Evolutionary conservation across 2,797 vertebrate genomes (phyloP).

Genomic region (Takifugu rubripes): DNA sequence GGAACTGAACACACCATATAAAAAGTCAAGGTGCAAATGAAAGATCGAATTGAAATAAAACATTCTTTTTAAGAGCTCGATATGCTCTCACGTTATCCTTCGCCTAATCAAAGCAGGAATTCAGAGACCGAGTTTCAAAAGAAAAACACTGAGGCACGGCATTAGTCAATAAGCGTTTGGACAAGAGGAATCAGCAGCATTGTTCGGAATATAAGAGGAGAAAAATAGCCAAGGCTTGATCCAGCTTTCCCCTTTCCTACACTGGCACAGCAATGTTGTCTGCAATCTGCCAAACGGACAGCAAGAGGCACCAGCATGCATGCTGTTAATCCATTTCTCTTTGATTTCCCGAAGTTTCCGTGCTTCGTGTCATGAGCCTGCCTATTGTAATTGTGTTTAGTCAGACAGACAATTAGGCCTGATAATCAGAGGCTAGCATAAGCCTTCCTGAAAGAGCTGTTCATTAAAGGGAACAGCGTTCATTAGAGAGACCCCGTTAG

Average conservation of each 20-base stretch:
- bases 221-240: constrained; percentile 44
- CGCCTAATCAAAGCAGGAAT: constrained; percentile 38
- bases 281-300: constrained; percentile 27
- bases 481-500: constrained; percentile 33
- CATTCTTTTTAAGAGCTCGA: constrained; percentile 18
- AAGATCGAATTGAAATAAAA: neutral
- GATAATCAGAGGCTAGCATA: constrained; percentile 69
- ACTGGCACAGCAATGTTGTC: constrained; percentile 32
- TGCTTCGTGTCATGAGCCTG: constrained; percentile 41
- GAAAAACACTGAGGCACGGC: constrained; percentile 32
- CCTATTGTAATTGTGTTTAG: constrained; percentile 58
- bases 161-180: constrained; percentile 54
- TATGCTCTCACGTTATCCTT: constrained; percentile 16
- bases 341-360: constrained; percentile 17
- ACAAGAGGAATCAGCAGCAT: constrained; percentile 47
- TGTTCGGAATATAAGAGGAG: constrained; percentile 43
- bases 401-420: constrained; percentile 70
- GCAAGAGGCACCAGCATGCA: constrained; percentile 27
- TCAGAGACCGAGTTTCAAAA: constrained; percentile 34
- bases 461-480: too few relatives aligned
- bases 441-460: constrained; percentile 44
- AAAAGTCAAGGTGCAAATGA: constrained; percentile 12
- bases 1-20: constrained; percentile 1
- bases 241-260: constrained; percentile 17
- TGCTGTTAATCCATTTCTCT: constrained; percentile 33